Evolutionary conservation across 2,797 vertebrate species (phyloP), one percentile per base, ranked within the genome.

Genomic region (Poliocrania exsul): DNA sequence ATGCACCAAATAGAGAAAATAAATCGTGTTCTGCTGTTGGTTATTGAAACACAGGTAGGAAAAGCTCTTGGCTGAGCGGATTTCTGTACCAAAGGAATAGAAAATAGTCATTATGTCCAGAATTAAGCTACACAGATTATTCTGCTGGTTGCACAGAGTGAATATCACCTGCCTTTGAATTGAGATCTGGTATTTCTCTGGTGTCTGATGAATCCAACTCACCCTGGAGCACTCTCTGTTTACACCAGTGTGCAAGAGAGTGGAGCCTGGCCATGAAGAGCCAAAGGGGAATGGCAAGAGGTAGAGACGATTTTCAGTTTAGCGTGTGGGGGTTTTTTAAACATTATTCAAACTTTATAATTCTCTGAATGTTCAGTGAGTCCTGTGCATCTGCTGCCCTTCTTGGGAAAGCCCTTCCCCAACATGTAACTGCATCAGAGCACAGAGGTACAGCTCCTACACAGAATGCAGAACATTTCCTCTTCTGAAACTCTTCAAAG

Each of bases 351-450:
- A 65, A 29, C 46, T 88, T 64, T 38, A 29, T 54, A 60, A 38
- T 49, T 72, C 33, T 65, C 35, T 91, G 42, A 28, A 25, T 0
- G 0, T 10, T 33, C 21, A 9, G 7, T 8, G 25, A 51, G 38
- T 14, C 19, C 31, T 35, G 60, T 77, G 60, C 15, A 33, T 38
- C 53, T 44, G 12, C 62, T 49, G 57, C 33, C 62, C 38, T 29
- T 67, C 33, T 54, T 29, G 28, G 49, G 18, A 65, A 89, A 83
- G 15, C 9, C 35, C 19, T 26, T 79, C 10, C 18, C 35, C 7
- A 0, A 5, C 0, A 0, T 5, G 9, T 37, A 24, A 37, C 38
- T 37, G 16, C 12, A 3, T 10, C 67, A 24, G 23, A 70, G 35
- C 25, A 13, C 50, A 44, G 81, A 33, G 31, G 13, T 28, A 18